Percentiles rank a stretch among this genome's conserved stretches.
Evolutionary conservation across 1,140 invertebrate genomes (phyloP).

Genomic region (Aphelinus atriplicis): DNA sequence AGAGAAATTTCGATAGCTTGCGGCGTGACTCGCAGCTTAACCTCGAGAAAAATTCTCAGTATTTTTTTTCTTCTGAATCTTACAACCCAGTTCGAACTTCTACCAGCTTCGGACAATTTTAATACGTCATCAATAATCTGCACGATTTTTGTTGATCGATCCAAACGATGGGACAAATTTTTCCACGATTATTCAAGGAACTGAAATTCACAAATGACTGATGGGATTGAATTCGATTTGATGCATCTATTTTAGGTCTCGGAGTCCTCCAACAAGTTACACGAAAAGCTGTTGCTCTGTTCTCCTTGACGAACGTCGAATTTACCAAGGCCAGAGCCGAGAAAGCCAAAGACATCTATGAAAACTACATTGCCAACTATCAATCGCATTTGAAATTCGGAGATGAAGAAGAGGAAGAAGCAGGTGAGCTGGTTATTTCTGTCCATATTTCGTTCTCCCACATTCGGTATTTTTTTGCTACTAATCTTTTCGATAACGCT

Average conservation of each 20-base stretch:
- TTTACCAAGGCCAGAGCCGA: conserved; percentile 50
- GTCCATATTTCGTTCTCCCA: too few species aligned
- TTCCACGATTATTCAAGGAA: background rate
- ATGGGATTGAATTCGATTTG: background rate
- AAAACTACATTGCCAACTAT: conserved; percentile 56
- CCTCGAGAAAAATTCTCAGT: too few species aligned
- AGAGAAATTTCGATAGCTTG: too few species aligned
- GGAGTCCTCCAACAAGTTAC: conserved; percentile 49
- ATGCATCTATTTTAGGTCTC: conserved; percentile 48
- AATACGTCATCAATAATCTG: too few species aligned
- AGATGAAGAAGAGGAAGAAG: conserved; percentile 38
- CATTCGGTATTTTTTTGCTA: too few species aligned
- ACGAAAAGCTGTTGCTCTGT: conserved; percentile 48
- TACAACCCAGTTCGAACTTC: too few species aligned
- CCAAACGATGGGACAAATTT: background rate
- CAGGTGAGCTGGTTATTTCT: too few species aligned
- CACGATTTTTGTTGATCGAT: too few species aligned
- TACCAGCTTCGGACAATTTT: too few species aligned
- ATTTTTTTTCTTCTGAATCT: too few species aligned
- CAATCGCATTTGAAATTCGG: conserved; percentile 47
- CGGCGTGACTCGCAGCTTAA: too few species aligned
- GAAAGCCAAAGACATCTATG: conserved; percentile 53
- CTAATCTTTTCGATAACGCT: background rate
- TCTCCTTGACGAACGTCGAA: conserved; percentile 52
- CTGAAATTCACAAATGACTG: background rate